Conservation (phyloP, 2,113 vertebrate genomes). For the Nothobranchius kuhntae region DNA sequence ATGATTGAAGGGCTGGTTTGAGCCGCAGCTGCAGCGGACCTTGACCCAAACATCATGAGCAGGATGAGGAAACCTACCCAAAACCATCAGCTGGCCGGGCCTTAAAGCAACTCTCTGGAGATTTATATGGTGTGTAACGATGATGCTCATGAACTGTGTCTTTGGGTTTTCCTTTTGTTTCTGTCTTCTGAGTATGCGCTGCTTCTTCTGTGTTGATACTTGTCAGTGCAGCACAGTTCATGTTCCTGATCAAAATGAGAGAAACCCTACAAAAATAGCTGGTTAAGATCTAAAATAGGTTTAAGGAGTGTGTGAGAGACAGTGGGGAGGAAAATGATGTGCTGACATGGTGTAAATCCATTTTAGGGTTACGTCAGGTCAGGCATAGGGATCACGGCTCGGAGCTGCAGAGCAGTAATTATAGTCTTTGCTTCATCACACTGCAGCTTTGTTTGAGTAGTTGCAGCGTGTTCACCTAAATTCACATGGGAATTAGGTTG, state of each 20-base stretch:
- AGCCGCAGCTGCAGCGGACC: constrained; percentile 54
- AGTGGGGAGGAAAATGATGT: not conserved
- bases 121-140: constrained; percentile 15
- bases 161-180: not conserved
- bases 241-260: too few relatives aligned
- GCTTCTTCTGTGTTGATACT: not conserved
- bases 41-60: constrained; percentile 61
- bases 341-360: constrained; percentile 24
- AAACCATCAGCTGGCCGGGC: constrained; percentile 39
- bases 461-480: constrained; percentile 41
- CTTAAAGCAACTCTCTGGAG: constrained; percentile 11
- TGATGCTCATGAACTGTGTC: not conserved
- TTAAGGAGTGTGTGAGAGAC: not conserved
- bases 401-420: constrained; percentile 57
- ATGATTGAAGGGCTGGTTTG: constrained; percentile 69
- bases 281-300: not conserved
- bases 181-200: not conserved
- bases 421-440: constrained; percentile 55
- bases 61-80: constrained; percentile 50
- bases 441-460: constrained; percentile 49
- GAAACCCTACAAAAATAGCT: too few relatives aligned
- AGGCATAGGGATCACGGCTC: constrained; percentile 27
- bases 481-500: constrained; percentile 11
- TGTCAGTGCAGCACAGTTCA: too few relatives aligned
- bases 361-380: constrained; percentile 60